Conservation (phyloP, 2,113 vertebrate species). For the Emydura subglobosa region DNA sequence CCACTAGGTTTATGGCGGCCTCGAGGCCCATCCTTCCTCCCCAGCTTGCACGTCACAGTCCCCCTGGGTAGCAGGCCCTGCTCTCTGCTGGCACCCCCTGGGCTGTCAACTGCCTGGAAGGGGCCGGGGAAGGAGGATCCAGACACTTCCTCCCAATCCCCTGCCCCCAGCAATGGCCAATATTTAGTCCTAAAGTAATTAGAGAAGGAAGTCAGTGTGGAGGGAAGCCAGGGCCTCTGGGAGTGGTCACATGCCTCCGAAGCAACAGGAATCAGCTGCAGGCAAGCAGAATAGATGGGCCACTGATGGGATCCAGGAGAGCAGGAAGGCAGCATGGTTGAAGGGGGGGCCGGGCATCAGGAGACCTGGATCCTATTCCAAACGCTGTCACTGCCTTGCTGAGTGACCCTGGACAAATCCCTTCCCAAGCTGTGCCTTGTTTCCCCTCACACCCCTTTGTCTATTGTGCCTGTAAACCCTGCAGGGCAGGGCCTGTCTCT, state of each 20-base stretch:
- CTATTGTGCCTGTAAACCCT: not conserved
- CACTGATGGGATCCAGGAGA: not conserved
- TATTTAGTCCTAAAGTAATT: not conserved
- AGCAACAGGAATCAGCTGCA: not conserved
- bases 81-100: not conserved
- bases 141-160: too few species aligned
- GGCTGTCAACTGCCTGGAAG: not conserved
- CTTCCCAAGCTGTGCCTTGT: not conserved
- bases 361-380: not conserved
- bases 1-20: not conserved
- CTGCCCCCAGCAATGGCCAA: not conserved
- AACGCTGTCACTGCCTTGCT: not conserved
- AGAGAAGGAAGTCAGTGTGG: not conserved
- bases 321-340: not conserved
- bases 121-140: too few species aligned
- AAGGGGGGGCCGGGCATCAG: not conserved
- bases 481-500: not conserved
- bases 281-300: not conserved
- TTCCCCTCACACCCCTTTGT: not conserved
- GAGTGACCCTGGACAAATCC: not conserved
- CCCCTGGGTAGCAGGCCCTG: not conserved
- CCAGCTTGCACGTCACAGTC: not conserved
- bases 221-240: rapidly evolving
- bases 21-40: not conserved
- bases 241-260: not conserved